Evolutionary conservation across 2,888 invertebrate species (phyloP), one percentile per base, ranked within the genome.

Genomic region (Drosophila quinaria): DNA sequence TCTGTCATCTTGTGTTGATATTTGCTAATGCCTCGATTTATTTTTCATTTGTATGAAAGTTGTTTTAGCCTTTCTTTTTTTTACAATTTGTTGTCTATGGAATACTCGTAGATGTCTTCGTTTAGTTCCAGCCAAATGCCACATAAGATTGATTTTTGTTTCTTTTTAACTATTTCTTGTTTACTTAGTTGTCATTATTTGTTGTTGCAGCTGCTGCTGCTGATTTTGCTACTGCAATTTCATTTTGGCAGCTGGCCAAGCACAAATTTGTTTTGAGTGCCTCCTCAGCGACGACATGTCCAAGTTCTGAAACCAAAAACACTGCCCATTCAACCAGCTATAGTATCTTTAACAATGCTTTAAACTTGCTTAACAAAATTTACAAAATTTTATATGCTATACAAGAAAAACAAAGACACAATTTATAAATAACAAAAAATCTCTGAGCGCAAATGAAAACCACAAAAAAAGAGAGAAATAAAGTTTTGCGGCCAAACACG

Each of bases 211-310:
- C 62, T 61, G 62, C 51, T 65, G 66, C 62, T 59, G 59, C 51
- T 63, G 63, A 31, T 56, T 62, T 31, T 47, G 62, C 22, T 58
- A 47, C 29, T 58, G 49, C 22, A 42, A 51, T 62, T 60, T 68
- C 52, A 54, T 61, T 51, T 82, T 71, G 85, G 85, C 85, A 79
- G 64, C 63, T 74, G 81, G 86, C 86, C 86, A 86, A 87, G 68
- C 74, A 74, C 74, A 81, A 89, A 87, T 89, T 84, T 74, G 87
- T 89, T 84, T 84, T 78, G 89, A 86, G 86, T 87, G 86, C 85
- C 75, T 69, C 68, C 75, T 69, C 68, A 73, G 84, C 75, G 81
- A 88, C 87, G 87, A 82, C 83, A 88, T 80, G 83, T 88, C 87
- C 89, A 88, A 78, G 64, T 35, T 56, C 22, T 50, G 63, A 41